Evolutionary conservation across 2,888 invertebrate species (phyloP).

Genomic region (Rhingia rostrata): DNA sequence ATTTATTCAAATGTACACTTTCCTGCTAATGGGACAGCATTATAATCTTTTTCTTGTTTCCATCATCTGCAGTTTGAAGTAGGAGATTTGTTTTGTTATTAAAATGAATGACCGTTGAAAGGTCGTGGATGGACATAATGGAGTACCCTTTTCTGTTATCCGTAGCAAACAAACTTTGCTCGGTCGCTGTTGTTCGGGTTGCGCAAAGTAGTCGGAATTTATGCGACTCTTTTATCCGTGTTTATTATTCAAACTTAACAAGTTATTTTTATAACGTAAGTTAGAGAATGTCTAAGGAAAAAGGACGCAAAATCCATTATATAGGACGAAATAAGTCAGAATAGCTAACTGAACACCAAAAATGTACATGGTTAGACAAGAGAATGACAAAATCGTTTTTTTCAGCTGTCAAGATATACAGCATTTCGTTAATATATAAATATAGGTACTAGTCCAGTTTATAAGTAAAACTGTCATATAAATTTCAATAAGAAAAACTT

Average conservation of each 20-base stretch:
- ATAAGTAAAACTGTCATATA: slow-evolving; percentile 39
- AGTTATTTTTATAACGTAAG: slow-evolving; percentile 61
- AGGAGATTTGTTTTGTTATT: slow-evolving; percentile 65
- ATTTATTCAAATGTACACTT: slow-evolving; percentile 61
- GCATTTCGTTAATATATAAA: slow-evolving; percentile 36
- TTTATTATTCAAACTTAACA: slow-evolving; percentile 66
- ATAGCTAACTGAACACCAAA: slow-evolving; percentile 10
- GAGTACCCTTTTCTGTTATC: slow-evolving; percentile 55
- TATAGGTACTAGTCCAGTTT: slow-evolving; percentile 24
- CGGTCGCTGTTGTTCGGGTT: slow-evolving; percentile 22
- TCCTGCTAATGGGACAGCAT: slow-evolving; percentile 50
- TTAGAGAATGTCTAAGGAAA: slow-evolving; percentile 43
- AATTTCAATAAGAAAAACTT: slow-evolving; percentile 62
- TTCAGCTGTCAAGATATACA: slow-evolving; percentile 37
- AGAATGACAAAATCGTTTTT: slow-evolving; percentile 39
- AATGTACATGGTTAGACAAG: slow-evolving; percentile 39
- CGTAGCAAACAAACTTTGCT: slow-evolving; percentile 46
- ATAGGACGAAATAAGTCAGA: slow-evolving; percentile 8
- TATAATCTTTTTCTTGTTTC: slow-evolving; percentile 56
- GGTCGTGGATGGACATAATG: slow-evolving; percentile 43
- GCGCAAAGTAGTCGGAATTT: slow-evolving; percentile 57
- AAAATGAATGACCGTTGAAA: slow-evolving; percentile 62
- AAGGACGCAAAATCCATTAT: slow-evolving; percentile 31
- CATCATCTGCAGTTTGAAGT: slow-evolving; percentile 64
- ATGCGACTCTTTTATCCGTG: slow-evolving; percentile 65